These are phyloP conservation scores for Periphyllus acericola DNA, from an alignment of 2,888 invertebrate genomes.

Conservation along the genomic window DNA sequence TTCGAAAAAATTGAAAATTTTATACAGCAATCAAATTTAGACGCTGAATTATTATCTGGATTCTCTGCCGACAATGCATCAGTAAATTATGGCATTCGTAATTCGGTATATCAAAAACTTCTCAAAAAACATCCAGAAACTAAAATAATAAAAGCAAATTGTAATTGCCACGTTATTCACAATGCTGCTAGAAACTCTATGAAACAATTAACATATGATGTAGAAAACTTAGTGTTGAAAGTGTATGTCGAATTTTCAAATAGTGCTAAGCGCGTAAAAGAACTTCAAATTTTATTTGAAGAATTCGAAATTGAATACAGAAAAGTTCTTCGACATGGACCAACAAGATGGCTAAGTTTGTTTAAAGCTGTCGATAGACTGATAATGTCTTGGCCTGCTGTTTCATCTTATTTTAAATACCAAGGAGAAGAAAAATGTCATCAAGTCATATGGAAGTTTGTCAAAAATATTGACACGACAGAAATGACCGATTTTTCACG, in stretches of 20 bases:
- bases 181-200: too few relatives aligned
- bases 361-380: conserved; percentile 62
- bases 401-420: conserved; percentile 19
- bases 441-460: too few relatives aligned
- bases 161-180: too few relatives aligned
- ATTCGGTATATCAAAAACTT: conserved; percentile 35
- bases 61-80: conserved; percentile 39
- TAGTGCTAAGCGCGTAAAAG: too few relatives aligned
- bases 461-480: conserved; percentile 20
- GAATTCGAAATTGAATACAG: conserved; percentile 63
- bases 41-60: background rate
- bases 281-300: too few relatives aligned
- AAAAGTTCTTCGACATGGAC: conserved; percentile 64
- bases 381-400: conserved; percentile 13
- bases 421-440: conserved; percentile 32
- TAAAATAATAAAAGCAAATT: conserved; percentile 63
- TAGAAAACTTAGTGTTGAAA: too few relatives aligned
- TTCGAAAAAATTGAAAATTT: background rate
- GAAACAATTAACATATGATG: too few relatives aligned
- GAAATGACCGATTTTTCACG: conserved; percentile 2
- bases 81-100: conserved; percentile 29
- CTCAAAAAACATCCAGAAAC: conserved; percentile 63
- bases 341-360: conserved; percentile 63
- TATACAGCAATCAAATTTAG: background rate
- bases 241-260: too few relatives aligned